phyloP scores from a whole-genome alignment of 2,888 invertebrate species.

The Megaustenia siamemsis region DNA sequence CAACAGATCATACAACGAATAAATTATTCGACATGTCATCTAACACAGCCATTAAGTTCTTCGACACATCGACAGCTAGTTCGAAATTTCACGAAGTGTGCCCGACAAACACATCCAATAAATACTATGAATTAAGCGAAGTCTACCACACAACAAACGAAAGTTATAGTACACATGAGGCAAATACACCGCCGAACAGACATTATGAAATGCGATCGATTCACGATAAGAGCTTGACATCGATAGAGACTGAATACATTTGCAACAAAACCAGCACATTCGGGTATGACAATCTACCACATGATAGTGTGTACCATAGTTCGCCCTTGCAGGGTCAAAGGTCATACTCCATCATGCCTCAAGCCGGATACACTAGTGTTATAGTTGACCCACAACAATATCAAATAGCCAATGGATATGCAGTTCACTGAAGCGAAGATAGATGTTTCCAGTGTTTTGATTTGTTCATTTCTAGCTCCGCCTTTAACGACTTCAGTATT shows the following conservation, averaged over 20 bases:
- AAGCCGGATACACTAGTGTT: conserved; percentile 90
- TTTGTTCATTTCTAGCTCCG: no score
- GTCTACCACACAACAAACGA: conserved; percentile 50
- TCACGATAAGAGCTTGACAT: conserved; percentile 57
- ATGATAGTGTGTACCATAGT: conserved; percentile 61
- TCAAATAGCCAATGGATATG: conserved; percentile 80
- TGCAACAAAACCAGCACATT: conserved; percentile 73
- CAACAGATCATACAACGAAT: neutral
- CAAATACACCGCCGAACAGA: neutral
- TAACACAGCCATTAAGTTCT: neutral
- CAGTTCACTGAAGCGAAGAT: conserved; percentile 72
- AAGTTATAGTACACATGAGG: conserved; percentile 48
- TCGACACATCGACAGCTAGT: neutral
- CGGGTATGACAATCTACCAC: conserved; percentile 68
- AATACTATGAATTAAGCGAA: conserved; percentile 25
- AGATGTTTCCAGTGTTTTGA: neutral
- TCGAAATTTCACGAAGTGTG: conserved; percentile 56
- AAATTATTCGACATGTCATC: conserved; percentile 23
- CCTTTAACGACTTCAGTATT: no score
- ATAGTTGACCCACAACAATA: conserved; percentile 95
- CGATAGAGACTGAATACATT: conserved; percentile 58
- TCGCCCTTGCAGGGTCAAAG: conserved; percentile 61
- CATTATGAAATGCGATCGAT: conserved; percentile 60
- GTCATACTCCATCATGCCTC: conserved; percentile 73
- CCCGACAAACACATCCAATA: conserved; percentile 16